Evolutionary conservation across 2,797 vertebrate genomes (phyloP), one percentile per base, ranked within the genome.

Genomic region (Geotria australis): DNA sequence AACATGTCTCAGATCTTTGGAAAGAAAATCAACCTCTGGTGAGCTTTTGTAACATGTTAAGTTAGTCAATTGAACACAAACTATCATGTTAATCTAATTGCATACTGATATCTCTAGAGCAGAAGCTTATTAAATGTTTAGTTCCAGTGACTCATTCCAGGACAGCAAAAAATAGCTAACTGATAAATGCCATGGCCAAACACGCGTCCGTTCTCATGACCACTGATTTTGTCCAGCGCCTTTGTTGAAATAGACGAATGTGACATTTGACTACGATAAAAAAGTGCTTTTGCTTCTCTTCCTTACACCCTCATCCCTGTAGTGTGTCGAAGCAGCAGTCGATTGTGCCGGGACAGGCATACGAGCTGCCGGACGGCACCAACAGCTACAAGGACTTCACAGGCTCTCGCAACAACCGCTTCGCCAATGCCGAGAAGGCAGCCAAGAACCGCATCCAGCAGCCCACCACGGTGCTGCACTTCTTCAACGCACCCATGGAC

Each of bases 381-480:
- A 46, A 48, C 46, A 60, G 60, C 24, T 60, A 48, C 60, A 60
- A 60, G 56, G 60, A 58, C 45, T 60, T 59, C 57, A 45, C 56
- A 15, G 57, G 38, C 10, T 57, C 48, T 46, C 56, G 57, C 13
- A 60, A 60, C 48, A 60, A 60, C 49, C 60, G 60, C 10, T 60
- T 60, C 57, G 58, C 60, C n/a, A 60, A 58, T 24, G 12, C 49
- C 47, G 57, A 60, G 47, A 57, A 60, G 48, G 57, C 57, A n/a
- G 60, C 60, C 38, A 60, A 60, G 57, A 60, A 60, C 45, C 60
- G 57, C 15, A 58, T 60, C 48, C 60, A 60, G 47, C 57, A 60
- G 24, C 60, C 60, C 10, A 48, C 57, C 15, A 58, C 46, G 15
- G 58, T 58, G 47, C 49, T 60, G 3, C 60, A 60, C 11, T 60